Conservation (phyloP, 2,113 vertebrate species). For the Cygnus buccinator region DNA sequence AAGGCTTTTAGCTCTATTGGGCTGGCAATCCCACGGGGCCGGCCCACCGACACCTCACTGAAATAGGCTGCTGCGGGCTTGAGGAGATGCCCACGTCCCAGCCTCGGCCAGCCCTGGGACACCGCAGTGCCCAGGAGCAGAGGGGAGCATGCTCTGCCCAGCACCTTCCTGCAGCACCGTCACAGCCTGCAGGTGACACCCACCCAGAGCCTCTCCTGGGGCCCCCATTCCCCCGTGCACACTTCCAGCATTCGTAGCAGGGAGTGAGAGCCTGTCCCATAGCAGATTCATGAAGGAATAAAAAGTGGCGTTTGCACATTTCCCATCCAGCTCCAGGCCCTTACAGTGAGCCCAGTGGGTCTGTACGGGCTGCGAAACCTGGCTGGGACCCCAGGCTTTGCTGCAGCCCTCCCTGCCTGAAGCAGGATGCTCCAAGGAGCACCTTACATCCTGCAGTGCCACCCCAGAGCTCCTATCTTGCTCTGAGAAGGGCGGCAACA, state of each 20-base stretch:
- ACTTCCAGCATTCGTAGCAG: accelerated
- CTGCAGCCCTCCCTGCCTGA: not conserved
- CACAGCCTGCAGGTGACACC: not conserved
- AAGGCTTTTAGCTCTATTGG: not conserved
- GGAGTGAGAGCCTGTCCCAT: not conserved
- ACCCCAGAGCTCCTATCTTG: not conserved
- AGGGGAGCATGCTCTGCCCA: not conserved
- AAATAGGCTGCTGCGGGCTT: not conserved
- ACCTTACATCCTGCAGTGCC: accelerated
- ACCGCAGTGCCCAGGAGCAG: accelerated
- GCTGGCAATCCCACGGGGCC: not conserved
- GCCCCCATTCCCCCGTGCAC: accelerated
- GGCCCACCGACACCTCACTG: not conserved
- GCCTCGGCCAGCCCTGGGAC: not conserved
- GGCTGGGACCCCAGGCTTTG: not conserved
- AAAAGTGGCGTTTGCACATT: accelerated
- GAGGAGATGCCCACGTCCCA: accelerated
- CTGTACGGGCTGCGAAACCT: not conserved
- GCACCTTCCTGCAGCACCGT: accelerated
- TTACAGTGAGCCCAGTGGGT: not conserved
- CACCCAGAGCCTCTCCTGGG: not conserved
- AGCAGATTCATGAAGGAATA: accelerated
- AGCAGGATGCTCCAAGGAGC: accelerated
- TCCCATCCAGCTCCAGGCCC: not conserved
- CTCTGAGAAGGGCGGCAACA: not conserved